A percentile compares a stretch with the other conserved stretches of the same genome.
Evolutionary conservation across 2,113 vertebrate genomes (phyloP).

Genomic region (Hydrochoerus hydrochaeris): DNA sequence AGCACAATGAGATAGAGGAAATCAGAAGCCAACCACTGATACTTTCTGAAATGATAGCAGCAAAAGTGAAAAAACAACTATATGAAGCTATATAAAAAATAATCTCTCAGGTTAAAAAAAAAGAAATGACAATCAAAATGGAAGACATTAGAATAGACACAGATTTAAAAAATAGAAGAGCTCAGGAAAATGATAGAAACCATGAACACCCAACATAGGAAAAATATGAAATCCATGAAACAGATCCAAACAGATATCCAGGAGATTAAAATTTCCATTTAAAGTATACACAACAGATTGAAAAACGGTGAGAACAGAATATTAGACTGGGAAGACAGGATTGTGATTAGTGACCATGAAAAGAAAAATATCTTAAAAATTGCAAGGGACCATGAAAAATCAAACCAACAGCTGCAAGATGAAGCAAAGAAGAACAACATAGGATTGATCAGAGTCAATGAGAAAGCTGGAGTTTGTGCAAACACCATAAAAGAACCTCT

Average conservation of each 20-base stretch:
- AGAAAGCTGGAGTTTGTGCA: background rate
- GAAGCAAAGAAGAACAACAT: background rate
- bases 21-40: background rate
- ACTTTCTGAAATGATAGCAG: background rate
- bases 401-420: background rate
- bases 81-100: background rate
- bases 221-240: background rate
- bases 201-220: background rate
- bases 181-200: background rate
- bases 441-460: background rate
- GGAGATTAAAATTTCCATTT: background rate
- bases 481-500: background rate
- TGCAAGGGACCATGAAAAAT: background rate
- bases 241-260: background rate
- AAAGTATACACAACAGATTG: background rate
- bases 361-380: background rate
- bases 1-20: background rate
- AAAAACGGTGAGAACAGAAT: background rate
- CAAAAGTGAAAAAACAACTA: background rate
- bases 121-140: background rate
- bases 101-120: background rate
- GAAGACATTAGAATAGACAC: background rate
- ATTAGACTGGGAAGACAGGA: background rate
- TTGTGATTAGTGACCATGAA: background rate
- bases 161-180: background rate